Evolutionary conservation across 2,888 invertebrate species (phyloP).

Genomic region (Saturnia pavonia): DNA sequence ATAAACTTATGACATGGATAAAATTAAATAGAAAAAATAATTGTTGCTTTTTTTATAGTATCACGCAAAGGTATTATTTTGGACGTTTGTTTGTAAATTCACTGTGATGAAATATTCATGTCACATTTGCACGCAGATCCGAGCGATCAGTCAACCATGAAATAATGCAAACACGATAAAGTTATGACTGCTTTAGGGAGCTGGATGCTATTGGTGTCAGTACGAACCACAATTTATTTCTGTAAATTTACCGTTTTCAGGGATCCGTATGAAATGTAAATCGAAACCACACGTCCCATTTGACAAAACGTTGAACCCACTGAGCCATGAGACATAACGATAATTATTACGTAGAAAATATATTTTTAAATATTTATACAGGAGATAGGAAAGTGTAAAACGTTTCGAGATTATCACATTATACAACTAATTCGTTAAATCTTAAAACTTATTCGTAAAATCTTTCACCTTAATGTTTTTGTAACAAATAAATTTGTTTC

Average conservation of each 20-base stretch:
- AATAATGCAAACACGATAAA: slow-evolving; percentile 78
- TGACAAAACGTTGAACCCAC: slow-evolving; percentile 5
- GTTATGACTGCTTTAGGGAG: slow-evolving; percentile 67
- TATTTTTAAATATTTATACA: not conserved
- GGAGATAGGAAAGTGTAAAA: not conserved
- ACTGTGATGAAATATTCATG: slow-evolving; percentile 68
- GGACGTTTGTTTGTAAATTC: slow-evolving; percentile 51
- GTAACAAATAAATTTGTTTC: slow-evolving; percentile 36
- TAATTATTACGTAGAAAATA: slow-evolving; percentile 7
- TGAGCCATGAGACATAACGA: not conserved
- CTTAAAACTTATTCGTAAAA: not conserved
- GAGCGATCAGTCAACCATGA: slow-evolving; percentile 66
- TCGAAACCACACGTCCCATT: not conserved
- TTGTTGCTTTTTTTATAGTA: slow-evolving; percentile 28
- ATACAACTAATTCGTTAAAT: not conserved
- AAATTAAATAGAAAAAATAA: slow-evolving; percentile 23
- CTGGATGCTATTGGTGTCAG: slow-evolving; percentile 51
- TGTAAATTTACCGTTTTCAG: slow-evolving; percentile 16
- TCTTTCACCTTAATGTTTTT: not conserved
- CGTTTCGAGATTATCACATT: not conserved
- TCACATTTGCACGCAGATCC: slow-evolving; percentile 72
- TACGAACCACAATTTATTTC: slow-evolving; percentile 31
- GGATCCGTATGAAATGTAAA: slow-evolving; percentile 5
- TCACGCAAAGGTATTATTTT: slow-evolving; percentile 26
- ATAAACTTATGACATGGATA: too few species aligned